Conservation (phyloP, 2,797 vertebrate species). For the Thunnus albacares region DNA sequence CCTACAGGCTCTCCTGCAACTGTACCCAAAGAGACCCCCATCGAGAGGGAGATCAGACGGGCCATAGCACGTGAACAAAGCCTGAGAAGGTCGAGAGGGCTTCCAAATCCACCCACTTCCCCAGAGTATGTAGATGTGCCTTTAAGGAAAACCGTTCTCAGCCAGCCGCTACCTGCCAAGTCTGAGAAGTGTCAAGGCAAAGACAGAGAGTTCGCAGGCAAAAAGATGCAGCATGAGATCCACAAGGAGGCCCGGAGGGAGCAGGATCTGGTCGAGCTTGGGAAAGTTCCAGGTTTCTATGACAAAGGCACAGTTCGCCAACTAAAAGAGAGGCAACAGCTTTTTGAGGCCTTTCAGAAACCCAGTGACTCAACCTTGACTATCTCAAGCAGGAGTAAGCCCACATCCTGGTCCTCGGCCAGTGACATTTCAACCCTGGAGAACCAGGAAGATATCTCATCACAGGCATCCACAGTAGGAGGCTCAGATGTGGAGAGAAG, state of each 20-base stretch:
- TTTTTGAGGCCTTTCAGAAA: constrained; percentile 88
- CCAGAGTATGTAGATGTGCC: constrained; percentile 92
- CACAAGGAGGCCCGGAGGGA: constrained; percentile 86
- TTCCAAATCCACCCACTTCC: constrained; percentile 69
- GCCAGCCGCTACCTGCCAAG: constrained; percentile 45
- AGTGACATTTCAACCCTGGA: constrained; percentile 54
- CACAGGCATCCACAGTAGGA: constrained; percentile 38
- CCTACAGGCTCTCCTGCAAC: constrained; percentile 24
- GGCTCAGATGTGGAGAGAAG: constrained; percentile 39
- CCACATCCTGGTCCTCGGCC: constrained; percentile 50
- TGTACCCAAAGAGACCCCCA: constrained; percentile 89
- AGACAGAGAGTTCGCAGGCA: constrained; percentile 89
- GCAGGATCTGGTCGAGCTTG: constrained; percentile 86
- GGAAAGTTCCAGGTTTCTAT: constrained; percentile 85
- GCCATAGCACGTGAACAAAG: constrained; percentile 90
- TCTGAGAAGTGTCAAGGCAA: constrained; percentile 78
- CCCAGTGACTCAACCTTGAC: constrained; percentile 48
- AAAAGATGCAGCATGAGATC: constrained; percentile 92
- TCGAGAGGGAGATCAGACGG: constrained; percentile 94
- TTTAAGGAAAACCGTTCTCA: constrained; percentile 80
- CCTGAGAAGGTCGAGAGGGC: constrained; percentile 91
- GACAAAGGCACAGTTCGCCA: constrained; percentile 85
- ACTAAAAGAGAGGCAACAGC: constrained; percentile 86
- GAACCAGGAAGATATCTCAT: constrained; percentile 49
- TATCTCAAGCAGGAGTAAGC: constrained; percentile 40